Percentiles rank a stretch among this genome's conserved stretches.
phyloP scores from a whole-genome alignment of 2,888 invertebrate genomes.

The Ophion costatus region DNA sequence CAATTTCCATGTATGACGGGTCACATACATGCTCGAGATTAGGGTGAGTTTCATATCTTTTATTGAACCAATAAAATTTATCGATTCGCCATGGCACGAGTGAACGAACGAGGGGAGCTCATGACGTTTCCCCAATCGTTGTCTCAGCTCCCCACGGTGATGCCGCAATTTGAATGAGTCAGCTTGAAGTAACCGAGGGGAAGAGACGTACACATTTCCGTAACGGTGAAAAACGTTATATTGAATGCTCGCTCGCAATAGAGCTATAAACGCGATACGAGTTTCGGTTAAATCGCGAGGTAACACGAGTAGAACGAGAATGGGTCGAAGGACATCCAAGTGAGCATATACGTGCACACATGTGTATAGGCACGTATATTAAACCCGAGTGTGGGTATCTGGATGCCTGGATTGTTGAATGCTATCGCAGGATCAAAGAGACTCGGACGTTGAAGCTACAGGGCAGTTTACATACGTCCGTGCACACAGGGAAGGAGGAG shows the following conservation, averaged over 20 bases:
- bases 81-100: slow-evolving; percentile 7
- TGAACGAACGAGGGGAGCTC: not conserved
- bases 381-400: not conserved
- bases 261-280: slow-evolving; percentile 33
- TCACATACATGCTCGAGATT: slow-evolving; percentile 15
- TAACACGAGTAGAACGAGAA: slow-evolving; percentile 29
- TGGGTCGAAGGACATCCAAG: slow-evolving; percentile 13
- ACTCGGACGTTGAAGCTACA: slow-evolving; percentile 39
- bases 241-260: not conserved
- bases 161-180: slow-evolving; percentile 47
- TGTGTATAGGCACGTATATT: not conserved
- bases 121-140: slow-evolving; percentile 15
- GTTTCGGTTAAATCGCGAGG: slow-evolving; percentile 40
- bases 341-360: not conserved
- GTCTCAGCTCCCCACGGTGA: slow-evolving; percentile 6
- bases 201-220: not conserved
- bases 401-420: slow-evolving; percentile 40
- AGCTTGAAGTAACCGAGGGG: slow-evolving; percentile 33
- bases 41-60: not conserved
- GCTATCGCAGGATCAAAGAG: slow-evolving; percentile 63
- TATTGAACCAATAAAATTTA: slow-evolving; percentile 28
- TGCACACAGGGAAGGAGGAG: slow-evolving; percentile 12
- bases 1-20: not conserved
- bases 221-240: slow-evolving; percentile 38
- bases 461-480: not conserved